A percentile compares a stretch with the other conserved stretches of the same genome.
Evolutionary conservation across 2,113 vertebrate genomes (phyloP).

Genomic region (Oreochromis niloticus): DNA sequence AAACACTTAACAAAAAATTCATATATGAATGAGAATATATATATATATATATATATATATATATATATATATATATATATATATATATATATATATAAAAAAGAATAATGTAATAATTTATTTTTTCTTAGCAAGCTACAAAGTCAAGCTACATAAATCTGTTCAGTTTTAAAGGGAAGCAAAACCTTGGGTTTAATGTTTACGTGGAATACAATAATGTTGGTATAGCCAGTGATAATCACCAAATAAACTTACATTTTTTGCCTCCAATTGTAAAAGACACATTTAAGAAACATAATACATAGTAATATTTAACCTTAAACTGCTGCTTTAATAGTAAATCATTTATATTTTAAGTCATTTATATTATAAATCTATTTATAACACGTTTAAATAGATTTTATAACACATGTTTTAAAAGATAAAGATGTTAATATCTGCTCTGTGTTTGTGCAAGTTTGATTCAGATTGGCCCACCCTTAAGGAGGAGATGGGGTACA

Average conservation of each 20-base stretch:
- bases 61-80: neutral
- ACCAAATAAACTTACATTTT: neutral
- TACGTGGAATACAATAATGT: neutral
- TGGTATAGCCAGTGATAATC: neutral
- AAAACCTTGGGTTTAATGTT: neutral
- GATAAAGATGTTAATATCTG: neutral
- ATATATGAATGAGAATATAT: neutral
- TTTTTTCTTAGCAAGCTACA: neutral
- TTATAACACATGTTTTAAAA: neutral
- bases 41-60: neutral
- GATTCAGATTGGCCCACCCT: neutral
- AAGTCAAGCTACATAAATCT: neutral
- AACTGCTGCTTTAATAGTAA: neutral
- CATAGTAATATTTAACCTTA: neutral
- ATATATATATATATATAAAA: neutral
- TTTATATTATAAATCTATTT: neutral
- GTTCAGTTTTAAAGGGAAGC: neutral
- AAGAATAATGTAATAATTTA: fast-evolving
- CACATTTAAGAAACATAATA: neutral
- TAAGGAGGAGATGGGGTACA: neutral
- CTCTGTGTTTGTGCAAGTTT: neutral
- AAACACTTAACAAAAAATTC: neutral
- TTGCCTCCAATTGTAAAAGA: neutral
- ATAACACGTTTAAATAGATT: neutral
- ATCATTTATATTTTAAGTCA: fast-evolving